Base-by-base conservation (phyloP, 2,113 vertebrate species). In the Tachysurus fulvidraco region DNA sequence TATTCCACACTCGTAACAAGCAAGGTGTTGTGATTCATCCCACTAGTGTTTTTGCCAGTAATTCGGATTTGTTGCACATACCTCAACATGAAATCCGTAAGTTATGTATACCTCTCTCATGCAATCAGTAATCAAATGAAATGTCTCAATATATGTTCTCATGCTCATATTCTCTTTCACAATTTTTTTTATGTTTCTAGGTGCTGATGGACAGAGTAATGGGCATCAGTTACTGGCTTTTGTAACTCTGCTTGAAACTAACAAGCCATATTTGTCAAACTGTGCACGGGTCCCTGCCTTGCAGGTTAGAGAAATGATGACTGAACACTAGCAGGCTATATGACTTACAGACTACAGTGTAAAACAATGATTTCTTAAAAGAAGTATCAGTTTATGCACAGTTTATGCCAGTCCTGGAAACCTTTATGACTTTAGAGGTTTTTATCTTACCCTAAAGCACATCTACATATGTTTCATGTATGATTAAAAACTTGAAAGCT, bases 231-330 rank as follows among this genome's bases (percentile, higher is more conserved):
- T 99, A 78, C 92, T 99, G 0, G 92, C 95, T 88, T 99, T 97
- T 0, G 96, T 98, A 85, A 98, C 97, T 3, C 93, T 99, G 86
- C 90, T 99, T 90, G 97, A 99, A 93, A 99, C 98, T 91, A 97
- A 94, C 94, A 98, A 96, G 28, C 96, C 96, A 0, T 98, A 97
- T 92, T 88, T 99, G 90, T 95, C 97, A 44, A 98, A 97, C 95
- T 97, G 97, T 0, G 90, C 97, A 13, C 93, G 97, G 0, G 85
- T 96, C 4, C 96, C 97, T 0, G 97, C 97, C 0, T 92, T 98
- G 0, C 97, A 97, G 90, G 97, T 98, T 7, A 82, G 94, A 74
- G 28, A 60, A 57, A 80, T 86, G 36, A n/a, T 52, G 44, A 16
- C 3, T 59, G 25, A 30, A 60, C 52, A 88, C 30, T 62, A 30